Conservation (phyloP, 2,113 vertebrate genomes). For the Limanda limanda region DNA sequence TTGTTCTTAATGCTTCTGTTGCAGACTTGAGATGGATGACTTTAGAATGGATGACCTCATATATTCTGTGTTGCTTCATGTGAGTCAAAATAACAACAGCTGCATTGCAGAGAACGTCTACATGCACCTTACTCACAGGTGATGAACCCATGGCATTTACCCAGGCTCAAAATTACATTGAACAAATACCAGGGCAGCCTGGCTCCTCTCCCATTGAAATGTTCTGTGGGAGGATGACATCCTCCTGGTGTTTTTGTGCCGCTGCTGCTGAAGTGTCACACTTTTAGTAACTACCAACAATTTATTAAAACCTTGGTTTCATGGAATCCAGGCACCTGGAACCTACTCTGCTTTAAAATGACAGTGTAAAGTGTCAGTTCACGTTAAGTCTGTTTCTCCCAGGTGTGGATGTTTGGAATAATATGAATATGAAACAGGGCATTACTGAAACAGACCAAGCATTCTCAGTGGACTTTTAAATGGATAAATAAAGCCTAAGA, state of each 20-base stretch:
- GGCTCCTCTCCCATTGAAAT: neutral
- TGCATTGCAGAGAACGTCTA: too few relatives aligned
- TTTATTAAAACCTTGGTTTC: conserved; percentile 8
- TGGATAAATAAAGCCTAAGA: neutral
- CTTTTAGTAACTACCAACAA: conserved; percentile 5
- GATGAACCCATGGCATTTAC: conserved; percentile 16
- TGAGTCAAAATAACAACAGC: too few relatives aligned
- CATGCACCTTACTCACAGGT: neutral
- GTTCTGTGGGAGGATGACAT: too few relatives aligned
- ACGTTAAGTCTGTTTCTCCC: conserved; percentile 18
- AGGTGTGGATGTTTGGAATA: neutral
- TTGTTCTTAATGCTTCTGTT: too few relatives aligned
- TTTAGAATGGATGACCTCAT: too few relatives aligned
- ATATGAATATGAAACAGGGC: conserved; percentile 7
- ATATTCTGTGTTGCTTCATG: too few relatives aligned
- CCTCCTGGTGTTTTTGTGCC: neutral
- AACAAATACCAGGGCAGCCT: too few relatives aligned
- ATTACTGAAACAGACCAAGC: neutral
- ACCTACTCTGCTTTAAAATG: conserved; percentile 6
- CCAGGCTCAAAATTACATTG: neutral
- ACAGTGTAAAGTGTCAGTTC: conserved; percentile 6
- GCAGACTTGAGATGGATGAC: too few relatives aligned
- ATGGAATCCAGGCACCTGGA: neutral
- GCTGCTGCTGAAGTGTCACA: neutral
- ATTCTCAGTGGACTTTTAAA: conserved; percentile 3